These are phyloP conservation scores for Tetragonula clypearis DNA, from an alignment of 1,140 invertebrate species.

Conservation along the genomic window DNA sequence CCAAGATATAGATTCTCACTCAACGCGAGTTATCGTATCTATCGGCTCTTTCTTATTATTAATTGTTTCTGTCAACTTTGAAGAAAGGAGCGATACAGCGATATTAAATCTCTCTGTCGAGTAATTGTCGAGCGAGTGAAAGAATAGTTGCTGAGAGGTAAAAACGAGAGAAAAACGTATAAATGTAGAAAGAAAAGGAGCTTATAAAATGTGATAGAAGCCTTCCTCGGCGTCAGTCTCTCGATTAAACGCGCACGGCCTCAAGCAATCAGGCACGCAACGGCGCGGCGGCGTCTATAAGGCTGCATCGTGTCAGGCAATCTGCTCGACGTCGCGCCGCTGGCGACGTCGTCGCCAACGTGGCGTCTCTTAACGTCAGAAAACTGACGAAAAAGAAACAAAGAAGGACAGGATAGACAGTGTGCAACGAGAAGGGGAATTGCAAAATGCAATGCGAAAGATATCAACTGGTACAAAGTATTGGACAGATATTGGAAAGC, in stretches of 20 bases:
- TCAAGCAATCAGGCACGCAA: slow-evolving; percentile 24
- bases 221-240: neutral
- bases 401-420: no score
- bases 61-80: neutral
- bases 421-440: neutral
- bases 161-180: no score
- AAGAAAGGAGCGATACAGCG: neutral
- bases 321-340: neutral
- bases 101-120: neutral
- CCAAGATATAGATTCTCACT: no score
- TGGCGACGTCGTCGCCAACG: neutral
- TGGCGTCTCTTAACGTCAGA: neutral
- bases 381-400: neutral
- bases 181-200: neutral
- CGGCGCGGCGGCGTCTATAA: neutral
- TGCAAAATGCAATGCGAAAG: neutral
- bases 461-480: no score
- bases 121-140: neutral
- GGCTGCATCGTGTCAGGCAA: slow-evolving; percentile 12
- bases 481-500: no score
- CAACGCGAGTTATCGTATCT: no score
- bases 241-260: slow-evolving; percentile 6
- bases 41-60: neutral
- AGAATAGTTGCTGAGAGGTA: neutral
- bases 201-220: slow-evolving; percentile 13